Conservation (phyloP, 1,140 invertebrate species). For the Elysia chlorotica region DNA sequence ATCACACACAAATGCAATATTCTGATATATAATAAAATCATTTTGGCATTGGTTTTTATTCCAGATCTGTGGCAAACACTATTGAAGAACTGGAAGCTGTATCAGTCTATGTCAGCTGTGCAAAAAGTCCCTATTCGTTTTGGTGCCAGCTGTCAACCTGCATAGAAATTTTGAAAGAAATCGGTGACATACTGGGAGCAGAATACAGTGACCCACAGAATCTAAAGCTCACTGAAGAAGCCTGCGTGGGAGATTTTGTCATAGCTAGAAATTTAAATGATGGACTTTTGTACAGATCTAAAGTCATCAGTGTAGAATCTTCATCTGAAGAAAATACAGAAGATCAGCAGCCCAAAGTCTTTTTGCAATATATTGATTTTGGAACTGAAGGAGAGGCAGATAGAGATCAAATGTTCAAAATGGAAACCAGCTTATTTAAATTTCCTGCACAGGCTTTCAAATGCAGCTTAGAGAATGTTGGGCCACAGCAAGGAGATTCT, state of each 20-base stretch:
- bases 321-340: background rate
- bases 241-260: slow-evolving; percentile 14
- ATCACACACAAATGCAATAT: background rate
- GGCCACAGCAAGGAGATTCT: background rate
- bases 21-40: background rate
- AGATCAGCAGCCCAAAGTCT: background rate
- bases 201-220: background rate
- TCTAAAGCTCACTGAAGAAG: too few species aligned
- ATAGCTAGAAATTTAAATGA: background rate
- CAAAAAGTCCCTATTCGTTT: background rate
- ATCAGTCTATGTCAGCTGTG: slow-evolving; percentile 5
- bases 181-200: background rate
- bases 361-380: slow-evolving; percentile 14
- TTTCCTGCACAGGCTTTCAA: slow-evolving; percentile 5
- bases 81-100: slow-evolving; percentile 3
- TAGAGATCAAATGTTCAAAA: background rate
- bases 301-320: background rate
- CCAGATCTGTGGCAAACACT: slow-evolving; percentile 9
- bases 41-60: background rate
- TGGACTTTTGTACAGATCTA: slow-evolving; percentile 4
- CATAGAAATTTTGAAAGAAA: background rate
- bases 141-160: slow-evolving; percentile 15
- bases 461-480: slow-evolving; percentile 8
- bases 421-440: background rate
- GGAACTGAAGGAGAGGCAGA: slow-evolving; percentile 2